A percentile compares a stretch with the other conserved stretches of the same genome.
Conservation (phyloP, 1,140 invertebrate species). For the Lepidurus couesii region DNA sequence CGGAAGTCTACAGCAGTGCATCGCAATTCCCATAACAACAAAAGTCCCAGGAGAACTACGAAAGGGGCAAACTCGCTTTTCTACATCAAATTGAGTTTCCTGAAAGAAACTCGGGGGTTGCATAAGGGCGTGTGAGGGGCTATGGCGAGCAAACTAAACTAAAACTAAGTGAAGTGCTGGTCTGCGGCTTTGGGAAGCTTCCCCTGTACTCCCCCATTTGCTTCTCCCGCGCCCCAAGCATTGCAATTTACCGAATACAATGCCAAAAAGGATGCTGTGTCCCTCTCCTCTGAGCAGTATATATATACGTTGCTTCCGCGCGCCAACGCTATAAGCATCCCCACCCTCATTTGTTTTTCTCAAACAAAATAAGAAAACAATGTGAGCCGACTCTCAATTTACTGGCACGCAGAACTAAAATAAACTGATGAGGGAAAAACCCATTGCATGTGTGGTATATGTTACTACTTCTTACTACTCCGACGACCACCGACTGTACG, state of each 20-base stretch:
- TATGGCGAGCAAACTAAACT: neutral
- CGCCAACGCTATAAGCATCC: neutral
- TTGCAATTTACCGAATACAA: conserved; percentile 8
- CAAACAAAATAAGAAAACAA: neutral
- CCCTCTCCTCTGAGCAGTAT: neutral
- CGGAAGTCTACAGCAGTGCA: neutral
- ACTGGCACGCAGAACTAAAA: neutral
- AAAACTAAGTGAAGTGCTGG: neutral
- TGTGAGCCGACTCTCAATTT: neutral
- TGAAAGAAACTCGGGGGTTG: neutral
- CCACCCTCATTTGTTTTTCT: neutral
- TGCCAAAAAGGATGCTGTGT: conserved; percentile 6
- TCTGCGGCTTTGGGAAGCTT: neutral
- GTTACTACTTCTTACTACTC: neutral
- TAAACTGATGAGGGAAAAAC: neutral
- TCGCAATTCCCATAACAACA: conserved; percentile 11
- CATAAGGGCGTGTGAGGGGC: neutral
- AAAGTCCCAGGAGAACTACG: neutral
- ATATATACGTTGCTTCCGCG: neutral
- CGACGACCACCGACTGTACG: neutral
- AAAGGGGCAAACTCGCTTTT: conserved; percentile 13
- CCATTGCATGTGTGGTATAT: neutral
- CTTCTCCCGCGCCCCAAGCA: neutral
- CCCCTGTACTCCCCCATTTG: neutral
- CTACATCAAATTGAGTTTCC: conserved; percentile 9